A percentile compares a stretch with the other conserved stretches of the same genome.
These are phyloP conservation scores for Microctenopoma stevenorrisi DNA, from an alignment of 2,797 vertebrate genomes.

Conservation along the genomic window DNA sequence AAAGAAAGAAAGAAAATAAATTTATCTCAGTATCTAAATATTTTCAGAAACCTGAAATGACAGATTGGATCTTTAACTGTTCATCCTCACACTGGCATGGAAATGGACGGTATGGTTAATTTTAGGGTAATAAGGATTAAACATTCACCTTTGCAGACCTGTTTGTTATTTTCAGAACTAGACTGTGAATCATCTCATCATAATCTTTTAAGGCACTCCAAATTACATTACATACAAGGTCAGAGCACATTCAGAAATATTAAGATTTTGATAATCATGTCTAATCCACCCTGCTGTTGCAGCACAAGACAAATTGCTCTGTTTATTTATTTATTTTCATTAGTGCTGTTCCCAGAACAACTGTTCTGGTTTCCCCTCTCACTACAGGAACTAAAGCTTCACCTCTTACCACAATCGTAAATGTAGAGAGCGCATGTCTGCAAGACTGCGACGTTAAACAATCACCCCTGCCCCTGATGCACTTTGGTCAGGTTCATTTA, in stretches of 20 bases:
- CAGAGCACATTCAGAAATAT: constrained; percentile 72
- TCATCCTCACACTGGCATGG: constrained; percentile 59
- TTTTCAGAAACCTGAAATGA: too few relatives aligned
- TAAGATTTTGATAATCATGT: constrained; percentile 71
- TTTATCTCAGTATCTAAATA: too few relatives aligned
- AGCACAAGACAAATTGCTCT: constrained; percentile 57
- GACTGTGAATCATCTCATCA: constrained; percentile 63
- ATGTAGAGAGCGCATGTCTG: constrained; percentile 41
- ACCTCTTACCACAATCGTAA: background rate
- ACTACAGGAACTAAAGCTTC: constrained; percentile 38
- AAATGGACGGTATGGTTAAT: constrained; percentile 51
- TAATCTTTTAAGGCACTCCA: constrained; percentile 76
- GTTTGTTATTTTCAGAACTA: constrained; percentile 53
- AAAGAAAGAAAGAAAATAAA: constrained; percentile 6
- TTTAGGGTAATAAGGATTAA: constrained; percentile 24
- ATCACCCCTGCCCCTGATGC: constrained; percentile 68
- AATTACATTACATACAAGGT: constrained; percentile 79
- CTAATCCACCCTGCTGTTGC: constrained; percentile 62
- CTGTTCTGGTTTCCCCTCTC: constrained; percentile 45
- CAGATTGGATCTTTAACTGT: constrained; percentile 32
- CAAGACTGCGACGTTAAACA: constrained; percentile 32
- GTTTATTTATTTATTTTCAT: constrained; percentile 64
- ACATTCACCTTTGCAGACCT: constrained; percentile 33
- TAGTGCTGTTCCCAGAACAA: constrained; percentile 57
- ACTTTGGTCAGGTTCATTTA: constrained; percentile 79